These are phyloP conservation scores for Chromoteleia sp. DNA, from an alignment of 2,888 invertebrate species.

Conservation along the genomic window DNA sequence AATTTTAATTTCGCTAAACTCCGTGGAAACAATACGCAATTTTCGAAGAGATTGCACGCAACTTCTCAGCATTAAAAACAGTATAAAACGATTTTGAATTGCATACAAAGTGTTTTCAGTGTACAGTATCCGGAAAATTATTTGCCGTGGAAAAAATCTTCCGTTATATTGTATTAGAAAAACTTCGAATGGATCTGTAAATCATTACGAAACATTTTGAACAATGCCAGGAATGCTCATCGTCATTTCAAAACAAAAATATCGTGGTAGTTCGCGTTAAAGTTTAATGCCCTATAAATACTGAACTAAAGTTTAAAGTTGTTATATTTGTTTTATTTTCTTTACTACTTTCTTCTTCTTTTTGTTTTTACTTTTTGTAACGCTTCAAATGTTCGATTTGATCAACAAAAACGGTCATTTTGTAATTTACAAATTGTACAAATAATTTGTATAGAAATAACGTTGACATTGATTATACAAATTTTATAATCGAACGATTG, in stretches of 20 bases:
- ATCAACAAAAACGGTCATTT: no score
- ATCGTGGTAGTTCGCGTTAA: neutral
- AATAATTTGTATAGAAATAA: no score
- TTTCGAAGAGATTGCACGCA: no score
- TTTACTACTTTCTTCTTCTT: no score
- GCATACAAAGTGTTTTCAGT: neutral
- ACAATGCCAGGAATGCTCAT: neutral
- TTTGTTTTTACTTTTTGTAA: no score
- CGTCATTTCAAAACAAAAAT: neutral
- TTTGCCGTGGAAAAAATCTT: neutral
- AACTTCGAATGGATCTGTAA: neutral
- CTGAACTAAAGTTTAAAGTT: no score
- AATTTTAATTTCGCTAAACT: neutral
- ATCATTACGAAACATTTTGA: conserved; percentile 2
- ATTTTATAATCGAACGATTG: no score
- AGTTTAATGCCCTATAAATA: neutral
- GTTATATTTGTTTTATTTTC: no score
- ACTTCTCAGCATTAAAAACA: neutral
- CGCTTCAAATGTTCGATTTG: no score
- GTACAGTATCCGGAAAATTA: conserved; percentile 7
- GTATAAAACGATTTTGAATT: conserved; percentile 6
- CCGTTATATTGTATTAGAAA: conserved; percentile 6
- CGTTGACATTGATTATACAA: no score
- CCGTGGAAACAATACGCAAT: neutral
- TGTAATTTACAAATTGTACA: no score